Base-by-base conservation (phyloP, 2,797 vertebrate genomes). In the Gila robusta region DNA sequence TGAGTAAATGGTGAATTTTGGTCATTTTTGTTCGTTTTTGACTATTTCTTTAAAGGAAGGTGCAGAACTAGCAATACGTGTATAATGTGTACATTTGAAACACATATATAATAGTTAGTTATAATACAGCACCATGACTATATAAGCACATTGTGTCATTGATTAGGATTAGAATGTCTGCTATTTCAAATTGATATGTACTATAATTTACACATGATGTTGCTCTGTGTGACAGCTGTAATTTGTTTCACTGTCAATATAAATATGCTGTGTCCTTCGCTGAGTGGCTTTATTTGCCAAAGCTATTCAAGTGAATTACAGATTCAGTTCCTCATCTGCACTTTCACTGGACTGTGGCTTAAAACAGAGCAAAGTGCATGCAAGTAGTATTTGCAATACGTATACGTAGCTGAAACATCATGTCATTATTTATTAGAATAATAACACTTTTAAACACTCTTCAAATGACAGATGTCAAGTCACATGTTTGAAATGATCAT, bases 11-110 rank as follows among this genome's bases (percentile, higher is more conserved):
- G 9, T 26, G 26, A 32, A 0, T 14, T 32, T 14, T 64, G 14
- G 3, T 59, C 1, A 59, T n/a, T 56, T 56, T 56, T 56, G 21
- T 23, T 56, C 2, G 2, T 10, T 73, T 47, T 21, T 32, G 52
- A 35, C 28, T 23, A 37, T 76, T 77, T 56, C 32, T 56, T 56
- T 71, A 82, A 62, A 47, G 54, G 37, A 62, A 28, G 17, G 2
- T 81, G 54, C 28, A 83, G 71, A 62, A 52, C 41, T 19, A 83
- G 56, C 71, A 76, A 64, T 74, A 73, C 5, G 56, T 83, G 81
- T 82, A 73, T 62, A 82, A 28, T 14, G 32, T 82, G 35, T 81
- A 72, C 47, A 41, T 81, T 54, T 70, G 39, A 59, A 44, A 76
- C 64, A 52, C 59, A 76, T 6, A 10, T 9, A 35, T 44, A 49